Percentiles rank a stretch among this genome's conserved stretches.
Conservation (phyloP, 2,797 vertebrate species). For the Syndactyla subalaris region DNA sequence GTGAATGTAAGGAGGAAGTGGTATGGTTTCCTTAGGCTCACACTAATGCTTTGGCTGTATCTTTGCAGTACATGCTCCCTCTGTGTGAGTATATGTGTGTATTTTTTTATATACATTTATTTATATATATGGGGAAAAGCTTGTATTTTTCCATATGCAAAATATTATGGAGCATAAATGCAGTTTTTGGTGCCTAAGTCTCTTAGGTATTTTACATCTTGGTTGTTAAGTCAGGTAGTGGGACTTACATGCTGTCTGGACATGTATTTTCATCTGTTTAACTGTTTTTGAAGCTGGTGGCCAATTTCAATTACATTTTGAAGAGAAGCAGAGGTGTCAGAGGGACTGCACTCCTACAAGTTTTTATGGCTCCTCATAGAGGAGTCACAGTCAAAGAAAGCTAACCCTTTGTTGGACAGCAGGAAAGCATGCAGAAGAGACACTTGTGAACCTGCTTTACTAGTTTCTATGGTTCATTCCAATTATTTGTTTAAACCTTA, state of each 20-base stretch:
- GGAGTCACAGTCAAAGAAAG: background rate
- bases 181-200: background rate
- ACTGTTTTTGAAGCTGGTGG: background rate
- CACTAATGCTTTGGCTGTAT: background rate
- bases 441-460: background rate
- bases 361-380: background rate
- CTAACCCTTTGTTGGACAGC: background rate
- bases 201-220: background rate
- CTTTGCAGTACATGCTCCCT: background rate
- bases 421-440: background rate
- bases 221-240: background rate
- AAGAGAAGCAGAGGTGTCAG: background rate
- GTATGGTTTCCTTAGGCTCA: background rate
- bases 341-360: background rate
- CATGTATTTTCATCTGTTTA: background rate
- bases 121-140: background rate
- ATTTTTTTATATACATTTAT: rapidly evolving
- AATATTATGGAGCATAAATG: background rate
- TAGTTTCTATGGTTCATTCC: background rate
- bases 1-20: background rate
- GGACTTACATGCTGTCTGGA: background rate
- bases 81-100: background rate
- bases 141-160: background rate
- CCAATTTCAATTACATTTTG: background rate
- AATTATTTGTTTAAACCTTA: constrained; percentile 11